Evolutionary conservation across 1,140 invertebrate species (phyloP).

Genomic region (Lepidostoma basale): DNA sequence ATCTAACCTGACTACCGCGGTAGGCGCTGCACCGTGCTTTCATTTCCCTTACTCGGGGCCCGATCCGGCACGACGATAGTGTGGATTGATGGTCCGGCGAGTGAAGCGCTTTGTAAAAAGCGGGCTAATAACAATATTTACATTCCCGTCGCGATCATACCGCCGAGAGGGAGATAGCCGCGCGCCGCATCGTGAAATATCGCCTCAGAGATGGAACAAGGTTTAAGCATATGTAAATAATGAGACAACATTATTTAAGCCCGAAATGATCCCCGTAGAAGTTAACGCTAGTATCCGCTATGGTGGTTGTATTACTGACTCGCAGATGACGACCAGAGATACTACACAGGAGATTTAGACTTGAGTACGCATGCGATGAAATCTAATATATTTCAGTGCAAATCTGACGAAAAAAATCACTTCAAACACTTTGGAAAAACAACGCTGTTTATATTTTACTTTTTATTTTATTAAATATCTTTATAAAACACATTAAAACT

Average conservation of each 20-base stretch:
- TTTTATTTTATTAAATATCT: too few relatives aligned
- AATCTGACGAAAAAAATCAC: too few relatives aligned
- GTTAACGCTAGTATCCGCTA: too few relatives aligned
- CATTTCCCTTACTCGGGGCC: background rate
- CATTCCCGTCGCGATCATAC: slow-evolving; percentile 17
- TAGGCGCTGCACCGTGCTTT: background rate
- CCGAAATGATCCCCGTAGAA: background rate
- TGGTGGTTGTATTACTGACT: too few relatives aligned
- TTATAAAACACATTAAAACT: too few relatives aligned
- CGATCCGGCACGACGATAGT: background rate
- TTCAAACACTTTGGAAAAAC: too few relatives aligned
- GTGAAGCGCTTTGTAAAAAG: slow-evolving; percentile 22
- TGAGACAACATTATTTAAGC: background rate
- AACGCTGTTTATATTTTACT: too few relatives aligned
- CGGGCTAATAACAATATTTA: slow-evolving; percentile 24
- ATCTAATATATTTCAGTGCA: too few relatives aligned
- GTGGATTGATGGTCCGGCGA: slow-evolving; percentile 8
- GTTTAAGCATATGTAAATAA: slow-evolving; percentile 1
- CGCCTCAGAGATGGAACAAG: background rate
- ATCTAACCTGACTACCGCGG: too few relatives aligned
- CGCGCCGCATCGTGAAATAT: background rate
- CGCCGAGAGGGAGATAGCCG: slow-evolving; percentile 1
- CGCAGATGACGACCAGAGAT: too few relatives aligned
- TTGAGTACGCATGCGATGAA: too few relatives aligned
- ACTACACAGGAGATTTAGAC: too few relatives aligned